Evolutionary conservation across 2,888 invertebrate genomes (phyloP).

Genomic region (Agriopis leucophaearia): DNA sequence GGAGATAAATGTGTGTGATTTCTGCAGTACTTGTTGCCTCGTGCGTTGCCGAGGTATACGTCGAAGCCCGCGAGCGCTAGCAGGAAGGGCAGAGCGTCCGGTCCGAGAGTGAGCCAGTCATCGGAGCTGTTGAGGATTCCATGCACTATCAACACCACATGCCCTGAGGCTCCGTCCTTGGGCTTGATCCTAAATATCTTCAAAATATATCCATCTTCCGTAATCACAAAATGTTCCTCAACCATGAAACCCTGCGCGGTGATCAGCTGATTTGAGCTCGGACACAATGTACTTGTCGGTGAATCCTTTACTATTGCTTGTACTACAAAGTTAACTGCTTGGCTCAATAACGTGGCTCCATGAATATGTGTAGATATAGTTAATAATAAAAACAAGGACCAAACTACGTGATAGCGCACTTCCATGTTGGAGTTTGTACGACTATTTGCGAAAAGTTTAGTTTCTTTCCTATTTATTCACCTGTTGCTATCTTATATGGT

Average conservation of each 20-base stretch:
- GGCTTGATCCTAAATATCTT: slow-evolving; percentile 41
- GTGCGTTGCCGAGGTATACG: slow-evolving; percentile 91
- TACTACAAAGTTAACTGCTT: background rate
- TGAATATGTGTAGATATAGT: background rate
- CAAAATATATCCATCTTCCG: slow-evolving; percentile 52
- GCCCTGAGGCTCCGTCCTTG: slow-evolving; percentile 28
- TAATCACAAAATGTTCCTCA: slow-evolving; percentile 43
- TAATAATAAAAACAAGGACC: background rate
- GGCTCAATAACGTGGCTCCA: background rate
- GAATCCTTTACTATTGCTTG: background rate
- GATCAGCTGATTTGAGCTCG: slow-evolving; percentile 43
- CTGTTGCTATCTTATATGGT: background rate
- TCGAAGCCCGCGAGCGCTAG: slow-evolving; percentile 88
- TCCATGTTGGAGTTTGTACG: background rate
- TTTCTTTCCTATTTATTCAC: background rate
- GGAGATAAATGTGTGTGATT: slow-evolving; percentile 70
- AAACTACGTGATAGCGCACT: background rate
- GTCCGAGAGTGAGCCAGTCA: slow-evolving; percentile 89
- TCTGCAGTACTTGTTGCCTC: slow-evolving; percentile 89
- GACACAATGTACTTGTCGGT: slow-evolving; percentile 35
- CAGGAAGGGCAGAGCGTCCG: slow-evolving; percentile 83
- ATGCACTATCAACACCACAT: slow-evolving; percentile 89
- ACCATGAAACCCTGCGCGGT: slow-evolving; percentile 32
- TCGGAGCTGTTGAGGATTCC: slow-evolving; percentile 90
- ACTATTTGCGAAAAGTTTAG: background rate